Conservation (phyloP, 2,113 vertebrate genomes). For the rat (Rattus norvegicus) region DNA sequence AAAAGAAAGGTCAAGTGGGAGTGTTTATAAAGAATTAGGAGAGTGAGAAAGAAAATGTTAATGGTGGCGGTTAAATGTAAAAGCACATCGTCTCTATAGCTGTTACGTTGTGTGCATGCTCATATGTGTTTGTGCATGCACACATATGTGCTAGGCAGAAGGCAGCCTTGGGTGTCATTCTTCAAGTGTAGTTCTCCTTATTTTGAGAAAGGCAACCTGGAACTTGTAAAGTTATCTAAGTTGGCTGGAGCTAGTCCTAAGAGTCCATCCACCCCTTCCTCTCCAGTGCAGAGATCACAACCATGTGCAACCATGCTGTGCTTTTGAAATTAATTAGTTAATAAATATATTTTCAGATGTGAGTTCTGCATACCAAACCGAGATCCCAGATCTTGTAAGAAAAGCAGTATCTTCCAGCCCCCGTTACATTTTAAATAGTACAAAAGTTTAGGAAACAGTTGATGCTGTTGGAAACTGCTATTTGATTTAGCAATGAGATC, state of each 20-base stretch:
- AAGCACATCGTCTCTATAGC: background rate
- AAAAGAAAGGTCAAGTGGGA: background rate
- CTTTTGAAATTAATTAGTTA: background rate
- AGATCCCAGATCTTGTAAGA: background rate
- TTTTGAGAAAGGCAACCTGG: background rate
- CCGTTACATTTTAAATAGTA: background rate
- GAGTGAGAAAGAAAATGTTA: slow-evolving; percentile 1
- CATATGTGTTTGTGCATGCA: background rate
- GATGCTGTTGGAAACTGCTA: slow-evolving; percentile 4
- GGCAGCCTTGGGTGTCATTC: background rate
- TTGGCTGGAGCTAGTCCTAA: background rate
- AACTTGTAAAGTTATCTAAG: background rate
- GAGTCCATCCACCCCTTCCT: background rate
- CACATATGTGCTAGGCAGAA: background rate
- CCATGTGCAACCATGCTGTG: background rate
- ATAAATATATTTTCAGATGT: background rate
- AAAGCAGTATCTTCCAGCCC: background rate
- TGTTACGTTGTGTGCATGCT: background rate
- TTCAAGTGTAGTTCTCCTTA: background rate
- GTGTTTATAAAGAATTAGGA: slow-evolving; percentile 26
- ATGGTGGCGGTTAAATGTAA: background rate
- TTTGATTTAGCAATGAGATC: background rate
- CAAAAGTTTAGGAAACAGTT: background rate
- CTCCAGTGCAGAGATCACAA: background rate
- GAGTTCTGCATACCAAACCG: background rate